Base-by-base conservation (phyloP, 1,140 invertebrate genomes). In the Proctacanthus coquilletti region DNA sequence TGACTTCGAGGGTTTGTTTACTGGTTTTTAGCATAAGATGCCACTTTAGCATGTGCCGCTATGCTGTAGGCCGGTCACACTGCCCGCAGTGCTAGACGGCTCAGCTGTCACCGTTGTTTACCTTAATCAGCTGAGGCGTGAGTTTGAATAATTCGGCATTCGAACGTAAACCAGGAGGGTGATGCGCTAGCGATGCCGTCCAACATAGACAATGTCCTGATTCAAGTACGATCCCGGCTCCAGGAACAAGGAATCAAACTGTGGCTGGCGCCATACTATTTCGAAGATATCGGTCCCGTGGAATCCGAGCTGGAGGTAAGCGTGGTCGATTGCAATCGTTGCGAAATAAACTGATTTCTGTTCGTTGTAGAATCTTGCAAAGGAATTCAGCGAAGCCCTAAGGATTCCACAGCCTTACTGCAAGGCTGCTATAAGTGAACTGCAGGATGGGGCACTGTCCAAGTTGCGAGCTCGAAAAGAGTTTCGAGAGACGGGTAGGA, bases 201-300 rank as follows among this genome's bases (percentile, higher is more conserved):
- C 17, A 60, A 65, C 45, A 69, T 69, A 41, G 73, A 76, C 53
- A 72, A 73, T 53, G 51, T 71, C 37, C 52, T 74, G 13, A 72
- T 74, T 35, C 70, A 70, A 56, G 56, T 78, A 13, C 61, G 76
- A 18, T 68, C 69, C 8, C 74, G 70, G 48, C 57, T 84, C 10
- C 75, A 78, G 40, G 52, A 62, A 25, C 70, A 80, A 20, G 65
- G 67, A 44, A 61, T 82, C 2, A 81, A 80, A 50, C 52, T 84
- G 31, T 84, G 80, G 80, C 60, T 75, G 35, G 55, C 68, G 21
- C 80, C 80, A 0, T 84, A 76, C 52, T 71, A 68, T 38, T 50
- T 49, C n/a, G 61, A 68, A 42, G 63, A 61, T 18, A 50, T 56
- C 9, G 60, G 62, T 13, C 41, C 53, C 21, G 55, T 58, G 18